Base-by-base conservation (phyloP, 2,888 invertebrate genomes). In the Chironomus riparius region DNA sequence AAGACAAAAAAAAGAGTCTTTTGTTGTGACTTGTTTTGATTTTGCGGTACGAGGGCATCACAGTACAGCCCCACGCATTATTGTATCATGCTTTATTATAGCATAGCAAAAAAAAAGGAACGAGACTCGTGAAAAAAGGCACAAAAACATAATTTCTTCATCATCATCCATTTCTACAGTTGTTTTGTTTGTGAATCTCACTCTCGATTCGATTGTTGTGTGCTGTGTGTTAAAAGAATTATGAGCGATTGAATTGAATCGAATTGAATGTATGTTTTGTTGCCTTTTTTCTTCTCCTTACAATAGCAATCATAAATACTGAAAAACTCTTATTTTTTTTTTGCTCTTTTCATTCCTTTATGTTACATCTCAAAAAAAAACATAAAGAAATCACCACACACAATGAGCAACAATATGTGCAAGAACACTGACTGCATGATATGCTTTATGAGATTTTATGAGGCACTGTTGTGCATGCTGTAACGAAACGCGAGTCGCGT, bases 211-310 rank as follows among this genome's bases (percentile, higher is more conserved):
- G 38, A 38, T 38, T 38, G 38, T 38, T 38, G 38, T 3, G 7
- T 38, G 38, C 7, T 65, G 24, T 65, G 24, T 65, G 65, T 21
- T 65, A 22, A 71, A 62, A 62, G 48, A 74, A 24, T 68, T 74
- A 74, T 68, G 74, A 74, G 47, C 74, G 47, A 74, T 74, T 74
- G 38, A 74, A 74, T 74, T 68, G 74, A 74, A 24, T 47, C 38
- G 38, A 74, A 47, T 71, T 71, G 61, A 28, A 61, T 38, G 62
- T 65, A 24, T 65, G 65, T 65, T 65, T 65, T 65, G 15, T 65
- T 65, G 12, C 65, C 65, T 65, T 24, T 56, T 18, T 7, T n/a
- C 50, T 56, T 56, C 18, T 56, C 15, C 56, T 56, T 18, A 15
- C 50, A 50, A 18, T 56, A 38, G 38, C 38, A 38, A 38, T 56